Evolutionary conservation across 2,797 vertebrate genomes (phyloP).

Genomic region (Propithecus perrieri): DNA sequence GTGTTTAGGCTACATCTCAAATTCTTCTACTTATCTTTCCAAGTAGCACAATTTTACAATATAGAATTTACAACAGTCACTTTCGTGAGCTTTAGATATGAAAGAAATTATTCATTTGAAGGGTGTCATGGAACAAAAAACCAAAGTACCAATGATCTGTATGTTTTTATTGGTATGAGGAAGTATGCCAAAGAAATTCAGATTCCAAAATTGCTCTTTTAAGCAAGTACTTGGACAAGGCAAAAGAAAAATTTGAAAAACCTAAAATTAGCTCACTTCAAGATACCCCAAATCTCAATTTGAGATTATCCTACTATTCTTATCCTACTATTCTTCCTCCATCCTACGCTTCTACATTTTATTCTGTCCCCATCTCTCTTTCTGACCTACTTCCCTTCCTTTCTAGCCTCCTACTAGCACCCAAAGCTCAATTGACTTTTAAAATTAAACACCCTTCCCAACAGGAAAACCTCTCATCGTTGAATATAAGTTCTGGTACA

Average conservation of each 20-base stretch:
- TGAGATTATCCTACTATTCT: not conserved
- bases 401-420: not conserved
- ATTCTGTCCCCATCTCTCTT: not conserved
- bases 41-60: not conserved
- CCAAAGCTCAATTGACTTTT: not conserved
- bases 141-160: not conserved
- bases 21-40: not conserved
- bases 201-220: not conserved
- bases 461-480: not conserved
- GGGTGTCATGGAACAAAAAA: not conserved
- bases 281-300: not conserved
- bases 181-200: not conserved
- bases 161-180: not conserved
- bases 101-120: constrained; percentile 6
- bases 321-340: not conserved
- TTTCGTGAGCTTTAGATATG: not conserved
- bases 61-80: not conserved
- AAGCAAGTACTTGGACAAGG: not conserved
- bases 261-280: not conserved
- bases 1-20: not conserved
- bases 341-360: not conserved
- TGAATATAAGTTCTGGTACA: not conserved
- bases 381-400: not conserved
- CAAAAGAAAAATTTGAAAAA: not conserved
- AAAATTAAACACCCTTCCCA: not conserved